Conservation (phyloP, 2,113 vertebrate species). For the Larimichthys crocea region DNA sequence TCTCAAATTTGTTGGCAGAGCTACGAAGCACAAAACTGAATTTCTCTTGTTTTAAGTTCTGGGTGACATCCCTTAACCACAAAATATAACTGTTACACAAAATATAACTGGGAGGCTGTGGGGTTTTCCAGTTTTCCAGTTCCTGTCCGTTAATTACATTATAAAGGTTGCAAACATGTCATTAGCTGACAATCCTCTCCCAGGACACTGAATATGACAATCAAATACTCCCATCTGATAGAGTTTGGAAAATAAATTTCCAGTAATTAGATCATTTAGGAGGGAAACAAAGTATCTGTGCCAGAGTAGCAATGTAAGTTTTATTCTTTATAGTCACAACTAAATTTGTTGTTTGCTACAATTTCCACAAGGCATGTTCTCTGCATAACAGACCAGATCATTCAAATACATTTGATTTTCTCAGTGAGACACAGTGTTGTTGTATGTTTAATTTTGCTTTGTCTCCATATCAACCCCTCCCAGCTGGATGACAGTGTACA, state of each 20-base stretch:
- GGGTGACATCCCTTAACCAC: too few relatives aligned
- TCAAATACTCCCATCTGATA: background rate
- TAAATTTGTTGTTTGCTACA: too few relatives aligned
- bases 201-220: background rate
- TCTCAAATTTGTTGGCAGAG: too few relatives aligned
- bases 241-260: background rate
- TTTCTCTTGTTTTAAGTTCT: too few relatives aligned
- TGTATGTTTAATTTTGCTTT: constrained; percentile 8
- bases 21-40: too few relatives aligned
- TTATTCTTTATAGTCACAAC: too few relatives aligned
- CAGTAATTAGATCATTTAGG: too few relatives aligned
- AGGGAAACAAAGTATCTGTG: too few relatives aligned
- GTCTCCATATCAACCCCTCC: constrained; percentile 39
- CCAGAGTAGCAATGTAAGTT: background rate
- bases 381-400: background rate
- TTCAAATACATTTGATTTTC: background rate
- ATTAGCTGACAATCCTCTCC: background rate
- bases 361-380: background rate
- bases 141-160: background rate
- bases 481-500: constrained; percentile 85
- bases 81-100: too few relatives aligned
- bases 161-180: background rate
- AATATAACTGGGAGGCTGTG: too few relatives aligned
- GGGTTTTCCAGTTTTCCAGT: background rate
- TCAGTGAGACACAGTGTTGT: background rate